Conservation (phyloP, 2,888 invertebrate species). For the Caenorhabditis sp. region DNA sequence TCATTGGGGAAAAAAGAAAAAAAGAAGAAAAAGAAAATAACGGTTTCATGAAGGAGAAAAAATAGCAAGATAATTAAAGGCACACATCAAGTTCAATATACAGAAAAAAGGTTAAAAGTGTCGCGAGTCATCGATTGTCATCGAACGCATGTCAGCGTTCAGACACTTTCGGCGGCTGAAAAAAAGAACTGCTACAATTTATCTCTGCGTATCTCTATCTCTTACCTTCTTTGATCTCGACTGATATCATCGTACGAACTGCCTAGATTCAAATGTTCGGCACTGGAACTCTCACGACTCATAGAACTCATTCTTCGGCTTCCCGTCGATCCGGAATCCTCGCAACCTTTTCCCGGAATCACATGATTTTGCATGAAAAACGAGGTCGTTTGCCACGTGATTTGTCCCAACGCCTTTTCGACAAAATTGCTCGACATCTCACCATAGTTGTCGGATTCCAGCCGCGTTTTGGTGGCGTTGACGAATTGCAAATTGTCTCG, state of each 20-base stretch:
- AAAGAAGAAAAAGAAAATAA: neutral
- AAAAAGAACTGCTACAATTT: neutral
- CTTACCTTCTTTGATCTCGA: neutral
- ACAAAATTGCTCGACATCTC: slow-evolving; percentile 24
- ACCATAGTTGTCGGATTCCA: slow-evolving; percentile 29
- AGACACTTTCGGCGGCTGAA: slow-evolving; percentile 27
- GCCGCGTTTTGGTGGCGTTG: slow-evolving; percentile 33
- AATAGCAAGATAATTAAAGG: neutral
- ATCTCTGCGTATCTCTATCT: too few relatives aligned
- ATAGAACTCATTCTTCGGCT: neutral
- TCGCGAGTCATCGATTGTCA: slow-evolving; percentile 24
- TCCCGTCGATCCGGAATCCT: neutral
- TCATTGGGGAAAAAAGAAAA: neutral
- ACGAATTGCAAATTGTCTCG: slow-evolving; percentile 54
- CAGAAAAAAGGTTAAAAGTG: too few relatives aligned
- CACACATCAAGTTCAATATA: neutral
- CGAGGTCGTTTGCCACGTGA: slow-evolving; percentile 32
- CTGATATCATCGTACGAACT: neutral
- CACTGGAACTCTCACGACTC: slow-evolving; percentile 2
- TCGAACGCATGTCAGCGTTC: slow-evolving; percentile 19
- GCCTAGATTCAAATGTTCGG: neutral
- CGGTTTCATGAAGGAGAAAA: neutral
- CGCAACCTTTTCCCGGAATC: slow-evolving; percentile 12
- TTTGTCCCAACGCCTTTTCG: slow-evolving; percentile 25
- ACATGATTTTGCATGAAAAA: slow-evolving; percentile 41